Percentiles rank a stretch among this genome's conserved stretches.
phyloP scores from a whole-genome alignment of 2,113 vertebrate genomes.

The Myodes glareolus region DNA sequence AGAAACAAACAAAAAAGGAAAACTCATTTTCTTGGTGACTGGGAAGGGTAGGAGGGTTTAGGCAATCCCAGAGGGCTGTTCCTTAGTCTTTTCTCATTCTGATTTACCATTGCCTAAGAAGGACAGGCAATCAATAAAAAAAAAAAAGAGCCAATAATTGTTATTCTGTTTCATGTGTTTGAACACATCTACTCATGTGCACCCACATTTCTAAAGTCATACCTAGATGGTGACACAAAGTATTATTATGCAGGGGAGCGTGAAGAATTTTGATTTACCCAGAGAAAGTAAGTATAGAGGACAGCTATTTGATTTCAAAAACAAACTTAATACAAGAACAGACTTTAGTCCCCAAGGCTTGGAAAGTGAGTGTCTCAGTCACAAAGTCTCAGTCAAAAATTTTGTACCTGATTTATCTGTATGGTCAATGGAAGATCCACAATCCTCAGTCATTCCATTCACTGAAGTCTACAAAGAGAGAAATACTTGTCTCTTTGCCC shows the following conservation, averaged over 20 bases:
- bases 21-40: background rate
- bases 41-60: background rate
- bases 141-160: background rate
- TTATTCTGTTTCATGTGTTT: background rate
- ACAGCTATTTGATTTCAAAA: background rate
- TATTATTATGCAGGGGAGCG: background rate
- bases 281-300: background rate
- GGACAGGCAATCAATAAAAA: background rate
- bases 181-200: background rate
- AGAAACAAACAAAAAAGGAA: background rate
- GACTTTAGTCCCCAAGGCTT: background rate
- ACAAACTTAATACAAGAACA: background rate
- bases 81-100: background rate
- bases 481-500: background rate
- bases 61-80: background rate
- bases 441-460: too few relatives aligned
- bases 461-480: background rate
- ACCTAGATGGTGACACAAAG: background rate
- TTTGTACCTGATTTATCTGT: background rate
- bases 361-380: background rate
- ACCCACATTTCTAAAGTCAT: background rate
- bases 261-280: background rate
- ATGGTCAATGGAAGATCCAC: background rate
- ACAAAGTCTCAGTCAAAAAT: background rate
- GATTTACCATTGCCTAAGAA: background rate